Percentiles rank a stretch among this genome's conserved stretches.
Conservation (phyloP, 2,113 vertebrate genomes). For the Podarcis muralis region DNA sequence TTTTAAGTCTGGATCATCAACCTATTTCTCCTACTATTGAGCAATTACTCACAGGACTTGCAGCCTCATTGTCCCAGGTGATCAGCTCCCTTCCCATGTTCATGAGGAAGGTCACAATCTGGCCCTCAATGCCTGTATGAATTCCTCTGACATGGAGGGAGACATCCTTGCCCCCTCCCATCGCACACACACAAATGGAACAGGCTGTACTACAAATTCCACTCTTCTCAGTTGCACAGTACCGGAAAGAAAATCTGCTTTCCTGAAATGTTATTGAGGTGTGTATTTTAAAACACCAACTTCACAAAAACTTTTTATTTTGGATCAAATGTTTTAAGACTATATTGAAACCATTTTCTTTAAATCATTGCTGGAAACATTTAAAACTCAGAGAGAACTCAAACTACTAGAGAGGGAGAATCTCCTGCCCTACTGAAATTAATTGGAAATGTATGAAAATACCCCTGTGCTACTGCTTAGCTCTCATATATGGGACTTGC, state of each 20-base stretch:
- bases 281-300: not conserved
- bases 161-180: not conserved
- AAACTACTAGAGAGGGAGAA: too few species aligned
- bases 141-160: not conserved
- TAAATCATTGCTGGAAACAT: not conserved
- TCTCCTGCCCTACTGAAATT: not conserved
- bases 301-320: not conserved
- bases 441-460: not conserved
- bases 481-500: not conserved
- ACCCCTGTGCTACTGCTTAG: not conserved
- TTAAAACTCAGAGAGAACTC: not conserved
- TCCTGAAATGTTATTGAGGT: not conserved
- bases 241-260: not conserved
- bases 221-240: not conserved
- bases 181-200: not conserved
- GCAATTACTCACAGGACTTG: conserved; percentile 18
- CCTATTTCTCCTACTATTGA: conserved; percentile 18
- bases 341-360: fast-evolving
- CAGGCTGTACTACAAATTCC: not conserved
- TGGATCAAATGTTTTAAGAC: not conserved
- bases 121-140: not conserved
- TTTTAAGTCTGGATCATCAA: not conserved
- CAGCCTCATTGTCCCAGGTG: conserved; percentile 6
- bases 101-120: not conserved
- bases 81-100: not conserved